phyloP scores from a whole-genome alignment of 35 echinoderm and acorn worm species.

The Amphiura filiformis region DNA sequence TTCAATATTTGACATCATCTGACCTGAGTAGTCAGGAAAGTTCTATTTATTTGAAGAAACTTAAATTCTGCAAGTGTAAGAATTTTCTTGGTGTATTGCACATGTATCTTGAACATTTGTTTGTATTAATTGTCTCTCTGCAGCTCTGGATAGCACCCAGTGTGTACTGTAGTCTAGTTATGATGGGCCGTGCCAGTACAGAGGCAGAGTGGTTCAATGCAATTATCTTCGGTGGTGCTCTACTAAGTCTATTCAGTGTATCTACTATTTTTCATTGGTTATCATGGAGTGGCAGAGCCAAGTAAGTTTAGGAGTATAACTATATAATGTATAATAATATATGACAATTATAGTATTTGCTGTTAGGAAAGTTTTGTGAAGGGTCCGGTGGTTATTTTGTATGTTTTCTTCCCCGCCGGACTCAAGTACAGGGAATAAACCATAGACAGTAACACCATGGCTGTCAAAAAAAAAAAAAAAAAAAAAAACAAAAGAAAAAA shows the following conservation, averaged over 20 bases:
- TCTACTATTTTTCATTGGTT: constrained; percentile 80
- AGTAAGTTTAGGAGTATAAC: constrained; percentile 15
- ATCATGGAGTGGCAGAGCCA: constrained; percentile 39
- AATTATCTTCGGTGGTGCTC: constrained; percentile 54
- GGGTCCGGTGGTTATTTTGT: too few relatives aligned
- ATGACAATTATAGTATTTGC: too few relatives aligned
- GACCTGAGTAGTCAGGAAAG: not conserved
- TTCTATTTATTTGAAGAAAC: not conserved
- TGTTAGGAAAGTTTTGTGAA: too few relatives aligned
- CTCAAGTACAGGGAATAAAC: too few relatives aligned
- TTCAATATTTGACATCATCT: not conserved
- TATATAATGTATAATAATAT: too few relatives aligned
- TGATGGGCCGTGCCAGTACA: constrained; percentile 65
- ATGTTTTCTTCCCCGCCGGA: too few relatives aligned
- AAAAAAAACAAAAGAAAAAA: too few relatives aligned
- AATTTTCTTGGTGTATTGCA: too few relatives aligned
- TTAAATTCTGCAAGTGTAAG: not conserved
- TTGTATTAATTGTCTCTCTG: not conserved
- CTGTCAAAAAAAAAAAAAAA: too few relatives aligned
- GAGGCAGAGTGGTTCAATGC: constrained; percentile 52
- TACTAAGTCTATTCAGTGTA: constrained; percentile 71
- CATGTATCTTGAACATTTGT: too few relatives aligned
- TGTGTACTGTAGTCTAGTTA: constrained; percentile 26
- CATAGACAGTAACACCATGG: too few relatives aligned
- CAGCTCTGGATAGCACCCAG: constrained; percentile 86